phyloP scores from a whole-genome alignment of 2,888 invertebrate genomes.

The Punctoribates punctum region DNA sequence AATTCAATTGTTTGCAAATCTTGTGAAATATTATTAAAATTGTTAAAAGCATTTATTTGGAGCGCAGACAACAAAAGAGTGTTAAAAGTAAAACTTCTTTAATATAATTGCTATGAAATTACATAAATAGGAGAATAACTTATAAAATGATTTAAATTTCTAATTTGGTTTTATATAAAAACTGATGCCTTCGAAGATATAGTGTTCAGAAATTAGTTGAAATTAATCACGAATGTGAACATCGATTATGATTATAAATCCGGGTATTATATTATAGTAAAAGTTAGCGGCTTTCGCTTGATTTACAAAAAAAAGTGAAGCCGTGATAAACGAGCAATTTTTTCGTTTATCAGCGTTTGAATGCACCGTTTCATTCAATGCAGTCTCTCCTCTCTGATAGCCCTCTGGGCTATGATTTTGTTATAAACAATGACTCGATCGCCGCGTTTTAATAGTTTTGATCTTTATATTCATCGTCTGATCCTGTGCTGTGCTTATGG shows the following conservation, averaged over 20 bases:
- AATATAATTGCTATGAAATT: background rate
- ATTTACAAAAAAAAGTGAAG: slow-evolving; percentile 6
- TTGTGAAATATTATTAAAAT: too few relatives aligned
- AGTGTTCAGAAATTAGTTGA: slow-evolving; percentile 31
- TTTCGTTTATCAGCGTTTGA: background rate
- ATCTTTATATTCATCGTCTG: slow-evolving; percentile 9
- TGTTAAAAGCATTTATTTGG: too few relatives aligned
- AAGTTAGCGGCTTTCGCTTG: slow-evolving; percentile 25
- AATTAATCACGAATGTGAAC: slow-evolving; percentile 20
- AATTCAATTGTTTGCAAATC: too few relatives aligned
- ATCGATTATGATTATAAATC: slow-evolving; percentile 30
- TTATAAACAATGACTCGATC: slow-evolving; percentile 33
- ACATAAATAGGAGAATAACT: background rate
- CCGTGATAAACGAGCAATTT: slow-evolving; percentile 38
- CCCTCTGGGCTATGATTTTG: slow-evolving; percentile 38
- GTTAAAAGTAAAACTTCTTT: background rate
- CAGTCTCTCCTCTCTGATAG: background rate
- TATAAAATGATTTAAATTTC: slow-evolving; percentile 5
- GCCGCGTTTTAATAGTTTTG: slow-evolving; percentile 27
- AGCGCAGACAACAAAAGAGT: background rate
- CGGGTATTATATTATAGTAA: slow-evolving; percentile 19
- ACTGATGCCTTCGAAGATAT: background rate
- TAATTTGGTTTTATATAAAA: background rate
- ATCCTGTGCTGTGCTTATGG: background rate
- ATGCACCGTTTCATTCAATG: background rate